Evolutionary conservation across 2,113 vertebrate genomes (phyloP), one percentile per base, ranked within the genome.

Genomic region (Osmerus eperlanus): DNA sequence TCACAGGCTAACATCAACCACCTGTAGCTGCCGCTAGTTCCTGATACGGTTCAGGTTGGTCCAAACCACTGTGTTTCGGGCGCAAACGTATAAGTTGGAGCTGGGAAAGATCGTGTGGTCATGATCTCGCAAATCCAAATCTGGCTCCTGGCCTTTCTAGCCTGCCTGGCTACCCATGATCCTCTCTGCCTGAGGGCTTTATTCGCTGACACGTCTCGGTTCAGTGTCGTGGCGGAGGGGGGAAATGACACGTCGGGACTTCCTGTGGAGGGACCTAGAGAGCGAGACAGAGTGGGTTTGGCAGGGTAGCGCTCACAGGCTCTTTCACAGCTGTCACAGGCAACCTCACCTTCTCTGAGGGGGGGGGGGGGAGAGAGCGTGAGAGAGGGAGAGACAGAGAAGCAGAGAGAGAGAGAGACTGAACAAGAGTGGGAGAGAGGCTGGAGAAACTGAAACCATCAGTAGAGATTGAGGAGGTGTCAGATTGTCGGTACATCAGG

Each of bases 401-500:
- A 0, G 5, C 4, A 36, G 32, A 36, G 32, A 36, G 7, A 51
- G 18, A 71, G 12, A 51, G 56, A 73, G 76, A 64, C 32, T 23
- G 72, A 69, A n/a, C 63, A 8, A 41, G 62, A 12, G 63, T 62
- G 7, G 0, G 8, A 11, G 47, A 61, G 32, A 25, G 12, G 23
- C 59, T 61, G 36, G 41, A 11, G 59, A 58, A 70, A 28, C 47
- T 62, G 13, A 58, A 71, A 14, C 73, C 41, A 51, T 62, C 67
- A 71, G 62, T 62, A 61, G 23, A 32, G 73, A 68, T 77, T 65
- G n/a, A 78, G 61, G 55, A 70, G 65, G 63, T 21, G 52, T 74
- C 47, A 47, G 52, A 55, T 68, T 63, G 25, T 52, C 21, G 71
- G 72, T 70, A 66, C 32, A 41, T 67, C 54, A 61, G 55, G 62